Evolutionary conservation across 2,797 vertebrate species (phyloP).

Genomic region (Sus cebifrons): DNA sequence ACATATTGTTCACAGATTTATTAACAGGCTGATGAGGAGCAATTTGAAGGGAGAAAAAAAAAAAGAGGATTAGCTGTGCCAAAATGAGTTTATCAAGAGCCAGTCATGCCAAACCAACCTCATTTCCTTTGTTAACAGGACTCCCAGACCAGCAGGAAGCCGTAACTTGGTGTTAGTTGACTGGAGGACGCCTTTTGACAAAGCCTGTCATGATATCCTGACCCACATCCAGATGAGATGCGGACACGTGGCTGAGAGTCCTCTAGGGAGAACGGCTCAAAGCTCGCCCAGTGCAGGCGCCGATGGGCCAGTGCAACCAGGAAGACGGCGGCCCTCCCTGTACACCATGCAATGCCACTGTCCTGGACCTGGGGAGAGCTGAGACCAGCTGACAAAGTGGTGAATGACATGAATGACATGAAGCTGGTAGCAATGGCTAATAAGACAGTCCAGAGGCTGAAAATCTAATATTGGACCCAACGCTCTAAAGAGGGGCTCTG

Average conservation of each 20-base stretch:
- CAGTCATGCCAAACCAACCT: slow-evolving; percentile 31
- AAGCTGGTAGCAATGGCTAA: background rate
- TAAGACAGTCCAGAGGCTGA: background rate
- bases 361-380: background rate
- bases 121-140: slow-evolving; percentile 67
- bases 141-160: slow-evolving; percentile 67
- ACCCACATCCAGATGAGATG: background rate
- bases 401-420: background rate
- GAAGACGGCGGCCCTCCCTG: background rate
- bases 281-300: accelerated
- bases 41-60: slow-evolving; percentile 37
- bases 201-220: slow-evolving; percentile 43
- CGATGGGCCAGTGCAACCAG: background rate
- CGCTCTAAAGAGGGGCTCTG: background rate
- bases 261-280: background rate
- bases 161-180: background rate
- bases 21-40: slow-evolving; percentile 14
- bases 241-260: background rate
- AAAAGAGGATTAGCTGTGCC: slow-evolving; percentile 31
- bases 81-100: slow-evolving; percentile 57
- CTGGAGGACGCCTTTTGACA: slow-evolving; percentile 62
- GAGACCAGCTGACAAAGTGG: background rate
- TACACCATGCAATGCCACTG: background rate
- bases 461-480: background rate
- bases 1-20: slow-evolving; percentile 56